Evolutionary conservation across 1,140 invertebrate genomes (phyloP), one percentile per base, ranked within the genome.

Genomic region (Microplitis demolitor): DNA sequence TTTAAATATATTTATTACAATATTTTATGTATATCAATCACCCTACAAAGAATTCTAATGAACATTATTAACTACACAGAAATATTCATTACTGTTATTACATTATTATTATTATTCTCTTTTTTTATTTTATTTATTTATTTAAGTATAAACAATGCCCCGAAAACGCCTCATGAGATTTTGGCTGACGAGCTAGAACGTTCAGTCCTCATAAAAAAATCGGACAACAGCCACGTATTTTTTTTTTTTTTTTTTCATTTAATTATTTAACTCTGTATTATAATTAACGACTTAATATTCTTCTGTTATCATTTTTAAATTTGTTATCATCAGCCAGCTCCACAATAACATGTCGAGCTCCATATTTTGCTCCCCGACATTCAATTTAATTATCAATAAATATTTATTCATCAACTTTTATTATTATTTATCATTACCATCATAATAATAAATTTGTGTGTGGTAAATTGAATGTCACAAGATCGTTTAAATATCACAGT

Each of bases 401-500:
- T 79, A 73, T 61, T 80, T 83, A 66, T 78, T 71, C 50, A 56
- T 71, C 45, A 33, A 51, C n/a, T 58, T 39, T 61, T 13, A 69
- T 63, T 37, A 33, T 37, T 56, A 31, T 33, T 33, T 33, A 9
- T 13, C 53, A 51, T 67, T 37, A 53, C 31, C 33, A 45, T 68
- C 24, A 37, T 68, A 14, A 45, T 34, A 9, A 69, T 81, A 78
- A 78, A 83, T 82, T 82, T 75, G 71, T 81, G 74, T 82, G 78
- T 45, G 5, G 80, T 82, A 16, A 84, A 86, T 86, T 84, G 84
- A 87, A 85, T 87, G 85, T 86, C 82, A 82, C 84, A 86, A 87
- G 85, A 87, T 87, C 85, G 84, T 86, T 87, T 78, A 24, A 82
- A 83, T 87, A 87, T 87, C 86, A 87, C 86, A 87, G 86, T 87